Conservation (phyloP, 2,113 vertebrate species). For the Pelmatolapia mariae region DNA sequence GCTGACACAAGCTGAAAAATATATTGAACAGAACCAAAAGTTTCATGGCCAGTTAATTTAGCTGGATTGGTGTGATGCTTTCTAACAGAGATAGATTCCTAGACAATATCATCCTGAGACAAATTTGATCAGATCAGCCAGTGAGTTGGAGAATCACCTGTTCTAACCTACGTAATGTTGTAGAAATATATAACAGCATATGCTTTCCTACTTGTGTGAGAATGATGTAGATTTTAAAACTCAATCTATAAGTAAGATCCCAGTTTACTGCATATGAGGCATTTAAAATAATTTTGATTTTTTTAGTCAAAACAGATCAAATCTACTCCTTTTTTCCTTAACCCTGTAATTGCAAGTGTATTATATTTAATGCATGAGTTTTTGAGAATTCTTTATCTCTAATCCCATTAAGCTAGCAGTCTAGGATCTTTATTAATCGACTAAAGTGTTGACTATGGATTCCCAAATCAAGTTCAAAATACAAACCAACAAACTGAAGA, state of each 20-base stretch:
- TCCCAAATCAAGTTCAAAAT: neutral
- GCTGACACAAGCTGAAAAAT: constrained; percentile 12
- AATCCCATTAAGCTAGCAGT: neutral
- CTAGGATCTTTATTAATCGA: neutral
- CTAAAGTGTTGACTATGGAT: neutral
- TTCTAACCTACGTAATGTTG: neutral
- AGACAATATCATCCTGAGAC: neutral
- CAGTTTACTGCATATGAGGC: neutral
- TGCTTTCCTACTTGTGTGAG: neutral
- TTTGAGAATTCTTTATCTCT: neutral
- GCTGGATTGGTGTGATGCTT: neutral
- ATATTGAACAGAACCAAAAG: neutral
- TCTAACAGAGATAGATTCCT: neutral
- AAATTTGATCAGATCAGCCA: neutral
- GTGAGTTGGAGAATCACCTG: neutral
- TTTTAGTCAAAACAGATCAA: neutral
- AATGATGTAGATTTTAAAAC: neutral
- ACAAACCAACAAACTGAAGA: neutral
- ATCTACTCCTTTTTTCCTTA: neutral
- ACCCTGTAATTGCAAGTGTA: neutral
- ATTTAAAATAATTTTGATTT: neutral
- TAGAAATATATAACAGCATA: neutral
- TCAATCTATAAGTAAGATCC: neutral
- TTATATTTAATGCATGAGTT: neutral
- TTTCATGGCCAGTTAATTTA: neutral